Base-by-base conservation (phyloP, 2,888 invertebrate genomes). In the Protophormia terraenovae region DNA sequence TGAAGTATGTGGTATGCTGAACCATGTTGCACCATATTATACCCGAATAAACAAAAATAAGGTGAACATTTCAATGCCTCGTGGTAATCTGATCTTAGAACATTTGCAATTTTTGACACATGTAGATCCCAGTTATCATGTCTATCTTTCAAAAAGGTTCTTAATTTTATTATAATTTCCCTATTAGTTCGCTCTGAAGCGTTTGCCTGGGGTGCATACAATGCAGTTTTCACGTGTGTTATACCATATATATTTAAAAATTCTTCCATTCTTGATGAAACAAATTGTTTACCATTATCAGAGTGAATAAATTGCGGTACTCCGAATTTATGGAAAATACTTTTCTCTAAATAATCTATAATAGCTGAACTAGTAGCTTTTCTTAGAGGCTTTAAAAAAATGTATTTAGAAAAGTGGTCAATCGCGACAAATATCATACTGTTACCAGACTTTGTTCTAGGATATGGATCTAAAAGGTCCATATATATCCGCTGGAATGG, bases 161-260 rank as follows among this genome's bases (percentile, higher is more conserved):
- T n/a, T 14, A 69, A 47, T 16, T 69, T 50, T 1, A 89, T 89
- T 10, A 88, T 88, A 5, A 90, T 72, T 0, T 88, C 88, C 41
- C 88, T 69, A 62, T 91, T 91, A 0, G 88, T 86, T 0, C 89
- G 78, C 72, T 76, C 76, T 0, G 76, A 76, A 10, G 89, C 89
- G 77, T 91, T 91, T 0, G 84, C 77, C 83, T 91, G 91, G 0
- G 91, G 89, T 27, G 89, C 88, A 75, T 91, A 90, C 14, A 71
- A 53, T 1, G 88, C 85, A 32, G 87, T 89, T 22, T 81, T 87
- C 1, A 67, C 29, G 5, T 89, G 64, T 8, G 38, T 81, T 1
- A 84, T 60, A 10, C 86, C 72, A 53, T 87, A 88, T 8, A 38
- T 45, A 19, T 64, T 62, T 3, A 86, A 32, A 10, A 88, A 76